phyloP scores from a whole-genome alignment of 2,888 invertebrate genomes.

The Himalopsyche japonica region DNA sequence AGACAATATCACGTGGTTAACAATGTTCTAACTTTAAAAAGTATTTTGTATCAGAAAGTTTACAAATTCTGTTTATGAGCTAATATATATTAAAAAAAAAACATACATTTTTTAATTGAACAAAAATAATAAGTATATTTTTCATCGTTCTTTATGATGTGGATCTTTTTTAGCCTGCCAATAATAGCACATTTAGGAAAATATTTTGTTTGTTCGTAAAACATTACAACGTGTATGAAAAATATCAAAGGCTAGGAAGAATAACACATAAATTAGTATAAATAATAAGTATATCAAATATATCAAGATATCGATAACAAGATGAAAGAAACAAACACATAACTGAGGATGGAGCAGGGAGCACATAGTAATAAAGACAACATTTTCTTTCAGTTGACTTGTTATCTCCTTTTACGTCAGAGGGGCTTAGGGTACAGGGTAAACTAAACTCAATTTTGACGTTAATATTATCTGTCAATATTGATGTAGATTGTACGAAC shows the following conservation, averaged over 20 bases:
- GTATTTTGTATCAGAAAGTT: too few relatives aligned
- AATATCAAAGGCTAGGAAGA: background rate
- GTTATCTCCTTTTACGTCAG: background rate
- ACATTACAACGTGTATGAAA: background rate
- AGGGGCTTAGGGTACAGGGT: background rate
- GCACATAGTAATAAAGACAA: background rate
- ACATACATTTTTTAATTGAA: too few relatives aligned
- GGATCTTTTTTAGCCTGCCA: too few relatives aligned
- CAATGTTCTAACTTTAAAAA: too few relatives aligned
- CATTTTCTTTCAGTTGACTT: background rate
- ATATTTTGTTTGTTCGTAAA: background rate
- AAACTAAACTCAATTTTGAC: background rate
- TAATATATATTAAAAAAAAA: too few relatives aligned
- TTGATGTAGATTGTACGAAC: too few relatives aligned
- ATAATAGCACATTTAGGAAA: background rate
- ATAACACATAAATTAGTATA: slow-evolving; percentile 22
- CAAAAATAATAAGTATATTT: too few relatives aligned
- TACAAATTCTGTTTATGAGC: too few relatives aligned
- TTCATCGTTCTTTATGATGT: too few relatives aligned
- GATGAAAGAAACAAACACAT: slow-evolving; percentile 20
- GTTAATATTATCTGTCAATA: background rate
- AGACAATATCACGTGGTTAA: too few relatives aligned
- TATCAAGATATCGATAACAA: slow-evolving; percentile 19
- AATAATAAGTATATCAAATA: slow-evolving; percentile 10
- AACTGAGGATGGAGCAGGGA: background rate